These are phyloP conservation scores for Suncus etruscus DNA, from an alignment of 2,113 vertebrate species.

Conservation along the genomic window DNA sequence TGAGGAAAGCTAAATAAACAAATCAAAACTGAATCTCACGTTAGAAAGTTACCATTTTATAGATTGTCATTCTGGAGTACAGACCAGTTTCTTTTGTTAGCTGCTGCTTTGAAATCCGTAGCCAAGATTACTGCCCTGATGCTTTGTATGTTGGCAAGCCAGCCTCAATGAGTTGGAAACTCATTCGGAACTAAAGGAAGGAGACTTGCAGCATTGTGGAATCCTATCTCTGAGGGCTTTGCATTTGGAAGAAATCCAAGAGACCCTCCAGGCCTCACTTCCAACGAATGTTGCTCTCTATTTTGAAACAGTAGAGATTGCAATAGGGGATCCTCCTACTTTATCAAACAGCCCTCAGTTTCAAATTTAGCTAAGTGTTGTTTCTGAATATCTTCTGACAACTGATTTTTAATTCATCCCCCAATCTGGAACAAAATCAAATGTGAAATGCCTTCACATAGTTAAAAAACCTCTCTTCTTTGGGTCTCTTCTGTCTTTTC, in stretches of 20 bases:
- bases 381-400: slow-evolving; percentile 43
- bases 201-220: background rate
- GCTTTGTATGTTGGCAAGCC: background rate
- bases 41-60: slow-evolving; percentile 59
- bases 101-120: slow-evolving; percentile 58
- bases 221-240: background rate
- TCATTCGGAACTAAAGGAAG: slow-evolving; percentile 23
- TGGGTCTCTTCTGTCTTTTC: slow-evolving; percentile 44
- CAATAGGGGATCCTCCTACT: background rate
- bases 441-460: slow-evolving; percentile 44
- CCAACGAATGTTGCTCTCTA: background rate
- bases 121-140: slow-evolving; percentile 27
- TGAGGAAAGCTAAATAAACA: slow-evolving; percentile 68
- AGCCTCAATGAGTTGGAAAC: background rate
- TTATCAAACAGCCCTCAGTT: background rate
- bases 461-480: slow-evolving; percentile 62
- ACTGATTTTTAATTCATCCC: background rate
- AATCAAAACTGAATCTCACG: slow-evolving; percentile 60
- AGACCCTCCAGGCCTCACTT: background rate
- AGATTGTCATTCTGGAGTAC: slow-evolving; percentile 8
- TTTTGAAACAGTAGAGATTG: background rate
- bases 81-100: slow-evolving; percentile 62
- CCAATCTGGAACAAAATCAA: slow-evolving; percentile 46
- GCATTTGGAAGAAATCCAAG: background rate
- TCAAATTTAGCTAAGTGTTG: slow-evolving; percentile 13